Evolutionary conservation across 2,888 invertebrate species (phyloP).

Genomic region (Caenorhabditis plicata): DNA sequence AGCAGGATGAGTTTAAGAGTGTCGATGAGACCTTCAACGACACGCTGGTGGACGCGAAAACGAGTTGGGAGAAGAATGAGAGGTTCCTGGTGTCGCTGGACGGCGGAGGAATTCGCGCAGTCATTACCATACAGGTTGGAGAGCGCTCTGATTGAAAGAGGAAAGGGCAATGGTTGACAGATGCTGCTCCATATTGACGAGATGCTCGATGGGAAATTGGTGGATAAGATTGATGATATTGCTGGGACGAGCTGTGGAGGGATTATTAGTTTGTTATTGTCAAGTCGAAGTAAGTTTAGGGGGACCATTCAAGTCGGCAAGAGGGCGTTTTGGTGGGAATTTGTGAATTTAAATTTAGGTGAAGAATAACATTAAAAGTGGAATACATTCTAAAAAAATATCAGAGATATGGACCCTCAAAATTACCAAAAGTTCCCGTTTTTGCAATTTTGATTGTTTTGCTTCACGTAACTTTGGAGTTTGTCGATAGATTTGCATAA

Average conservation of each 20-base stretch:
- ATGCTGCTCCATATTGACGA: slow-evolving; percentile 22
- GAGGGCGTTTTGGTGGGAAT: too few relatives aligned
- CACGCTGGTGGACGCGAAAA: slow-evolving; percentile 10
- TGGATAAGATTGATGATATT: slow-evolving; percentile 27
- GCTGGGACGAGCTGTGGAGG: slow-evolving; percentile 41
- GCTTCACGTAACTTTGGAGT: too few relatives aligned
- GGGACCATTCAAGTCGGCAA: too few relatives aligned
- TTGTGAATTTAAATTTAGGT: too few relatives aligned
- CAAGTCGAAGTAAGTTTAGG: slow-evolving; percentile 20
- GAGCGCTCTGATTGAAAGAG: background rate
- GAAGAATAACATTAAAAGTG: too few relatives aligned
- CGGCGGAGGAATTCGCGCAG: slow-evolving; percentile 40
- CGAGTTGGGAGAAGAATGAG: slow-evolving; percentile 26
- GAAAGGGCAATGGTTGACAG: slow-evolving; percentile 1
- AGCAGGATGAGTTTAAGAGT: slow-evolving; percentile 14
- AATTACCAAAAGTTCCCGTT: too few relatives aligned
- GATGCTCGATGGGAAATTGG: slow-evolving; percentile 19
- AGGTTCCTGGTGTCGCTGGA: slow-evolving; percentile 33
- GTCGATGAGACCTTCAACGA: slow-evolving; percentile 20
- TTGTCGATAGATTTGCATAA: too few relatives aligned
- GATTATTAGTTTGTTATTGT: slow-evolving; percentile 27
- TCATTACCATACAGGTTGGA: slow-evolving; percentile 14
- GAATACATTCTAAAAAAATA: too few relatives aligned
- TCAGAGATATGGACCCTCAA: too few relatives aligned
- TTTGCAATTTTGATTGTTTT: too few relatives aligned